Base-by-base conservation (phyloP, 2,113 vertebrate species). In the Passer domesticus region DNA sequence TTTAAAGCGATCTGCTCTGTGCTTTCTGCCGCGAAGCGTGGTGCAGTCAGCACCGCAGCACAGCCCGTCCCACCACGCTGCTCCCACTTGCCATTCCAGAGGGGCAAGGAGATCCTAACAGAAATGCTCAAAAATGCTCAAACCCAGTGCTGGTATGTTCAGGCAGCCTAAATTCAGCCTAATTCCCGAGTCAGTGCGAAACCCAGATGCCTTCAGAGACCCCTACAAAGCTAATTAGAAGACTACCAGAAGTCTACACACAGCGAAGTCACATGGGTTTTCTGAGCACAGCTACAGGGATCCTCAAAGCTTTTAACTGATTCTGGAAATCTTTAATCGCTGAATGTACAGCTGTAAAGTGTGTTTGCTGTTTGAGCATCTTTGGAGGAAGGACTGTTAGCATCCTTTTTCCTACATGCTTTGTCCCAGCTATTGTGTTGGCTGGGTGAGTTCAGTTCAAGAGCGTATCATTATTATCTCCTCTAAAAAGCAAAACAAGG, bases 161-260 rank as follows among this genome's bases (percentile, higher is more conserved):
- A 92, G 47, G 39, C 80, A 91, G 81, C 44, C 74, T 78, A 70
- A 70, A 93, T 67, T 74, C 83, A 86, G 72, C 17, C 43, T 33
- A 69, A 90, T 89, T 93, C 86, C 55, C 76, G 2, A 90, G 90
- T 20, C 79, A 83, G 33, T 60, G 68, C 89, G 76, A 94, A 93
- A 88, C 22, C 39, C 44, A 80, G 33, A 47, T 83, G 89, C 83
- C 68, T 85, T 59, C 64, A 83, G 90, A 96, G 82, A 93, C 60
- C 55, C 47, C 43, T 63, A 67, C 58, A 67, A 77, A 90, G 91
- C 89, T 90, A 90, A 95, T 86, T 75, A 96, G 75, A 90, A 68
- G 72, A 66, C 67, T 55, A 67, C 46, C 88, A 80, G 50, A 69
- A 92, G 81, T 39, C 89, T 64, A 35, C 0, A 3, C 33, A 16